These are phyloP conservation scores for Hemithea aestivaria DNA, from an alignment of 2,888 invertebrate genomes.

Conservation along the genomic window DNA sequence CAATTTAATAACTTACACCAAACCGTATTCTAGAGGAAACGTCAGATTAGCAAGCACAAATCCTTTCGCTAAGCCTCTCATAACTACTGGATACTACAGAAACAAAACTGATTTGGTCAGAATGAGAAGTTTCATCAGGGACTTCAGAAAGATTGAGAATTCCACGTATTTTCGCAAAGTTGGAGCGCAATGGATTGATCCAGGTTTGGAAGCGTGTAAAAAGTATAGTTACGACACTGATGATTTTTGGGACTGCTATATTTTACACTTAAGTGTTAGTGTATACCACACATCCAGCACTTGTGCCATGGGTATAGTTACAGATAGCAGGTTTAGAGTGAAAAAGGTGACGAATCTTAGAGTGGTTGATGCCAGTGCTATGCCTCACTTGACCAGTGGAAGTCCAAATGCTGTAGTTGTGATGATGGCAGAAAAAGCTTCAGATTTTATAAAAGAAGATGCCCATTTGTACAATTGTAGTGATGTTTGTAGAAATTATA, in stretches of 20 bases:
- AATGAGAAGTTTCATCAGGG: constrained; percentile 49
- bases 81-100: constrained; percentile 77
- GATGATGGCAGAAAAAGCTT: constrained; percentile 81
- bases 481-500: not conserved
- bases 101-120: constrained; percentile 68
- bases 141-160: constrained; percentile 43
- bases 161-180: constrained; percentile 56
- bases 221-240: not conserved
- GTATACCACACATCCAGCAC: constrained; percentile 24
- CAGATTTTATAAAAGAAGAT: constrained; percentile 28
- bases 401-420: constrained; percentile 79
- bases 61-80: constrained; percentile 74
- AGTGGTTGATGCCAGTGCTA: constrained; percentile 81
- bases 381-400: constrained; percentile 78
- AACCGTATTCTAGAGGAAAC: constrained; percentile 70
- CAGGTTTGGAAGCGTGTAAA: constrained; percentile 21
- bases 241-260: constrained; percentile 26
- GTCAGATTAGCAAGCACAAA: constrained; percentile 73
- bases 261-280: constrained; percentile 11
- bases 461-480: constrained; percentile 6
- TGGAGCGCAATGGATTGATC: constrained; percentile 38
- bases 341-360: constrained; percentile 74
- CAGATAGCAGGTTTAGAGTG: constrained; percentile 42
- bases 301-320: constrained; percentile 29
- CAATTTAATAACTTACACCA: constrained; percentile 28